Base-by-base conservation (phyloP, 2,888 invertebrate species). In the Pyrrhosoma nymphula region DNA sequence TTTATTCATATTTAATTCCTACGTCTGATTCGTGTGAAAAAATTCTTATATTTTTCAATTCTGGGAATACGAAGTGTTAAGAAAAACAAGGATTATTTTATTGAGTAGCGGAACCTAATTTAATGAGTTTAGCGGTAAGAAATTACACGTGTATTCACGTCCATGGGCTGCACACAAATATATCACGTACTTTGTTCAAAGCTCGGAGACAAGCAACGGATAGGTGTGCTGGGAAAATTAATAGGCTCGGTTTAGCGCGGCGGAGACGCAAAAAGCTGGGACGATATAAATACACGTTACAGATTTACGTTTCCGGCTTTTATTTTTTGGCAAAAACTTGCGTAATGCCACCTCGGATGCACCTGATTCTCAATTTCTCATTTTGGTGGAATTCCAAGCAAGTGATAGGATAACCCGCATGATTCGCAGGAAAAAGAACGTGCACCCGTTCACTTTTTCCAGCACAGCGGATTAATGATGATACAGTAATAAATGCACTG, bases 331-430 rank as follows among this genome's bases (percentile, higher is more conserved):
- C 82, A 82, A 18, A 35, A 30, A 82, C 35, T 82, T 82, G 82
- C 82, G 82, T 82, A 35, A 35, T 82, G 82, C 14, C 82, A 35
- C 82, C 82, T 82, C 82, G 12, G 35, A 12, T 82, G 82, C 82
- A 82, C 82, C 82, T 82, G 82, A 82, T 82, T 82, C 82, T 18
- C 82, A 82, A 82, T 82, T 82, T 82, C 82, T 82, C 82, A 82
- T 82, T 82, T 82, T 82, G 82, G 82, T 35, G 35, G 35, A 35
- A 82, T 35, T 35, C 82, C 82, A 82, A 82, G 18, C 30, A 82
- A 35, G 30, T 35, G 30, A 82, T 4, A 1, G 35, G 23, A 14
- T 35, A 82, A 30, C 82, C 30, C 3, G 35, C 26, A 69, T 8
- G 18, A 69, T 69, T 69, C 18, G 30, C 30, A 82, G 35, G 82